phyloP scores from a whole-genome alignment of 2,888 invertebrate species.

The Allolobophora icterica region DNA sequence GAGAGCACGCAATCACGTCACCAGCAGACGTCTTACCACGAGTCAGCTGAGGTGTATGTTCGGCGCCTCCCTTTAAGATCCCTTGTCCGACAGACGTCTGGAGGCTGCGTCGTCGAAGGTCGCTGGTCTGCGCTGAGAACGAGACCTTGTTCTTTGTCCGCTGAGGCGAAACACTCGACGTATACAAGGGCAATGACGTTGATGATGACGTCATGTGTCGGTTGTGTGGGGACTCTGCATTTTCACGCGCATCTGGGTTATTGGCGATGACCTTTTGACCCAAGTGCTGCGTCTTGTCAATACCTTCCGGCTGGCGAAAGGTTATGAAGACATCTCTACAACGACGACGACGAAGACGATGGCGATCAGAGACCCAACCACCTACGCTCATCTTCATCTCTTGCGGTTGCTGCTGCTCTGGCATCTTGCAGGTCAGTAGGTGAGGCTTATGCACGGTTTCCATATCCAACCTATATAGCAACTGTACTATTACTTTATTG shows the following conservation, averaged over 20 bases:
- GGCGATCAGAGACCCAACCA: not conserved
- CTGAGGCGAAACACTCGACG: not conserved
- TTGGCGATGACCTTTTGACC: not conserved
- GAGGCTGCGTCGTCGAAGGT: not conserved
- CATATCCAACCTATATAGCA: not conserved
- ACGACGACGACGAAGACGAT: not conserved
- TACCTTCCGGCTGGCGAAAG: not conserved
- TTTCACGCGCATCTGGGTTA: not conserved
- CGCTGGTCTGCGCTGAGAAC: not conserved
- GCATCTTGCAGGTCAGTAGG: not conserved
- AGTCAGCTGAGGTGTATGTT: not conserved
- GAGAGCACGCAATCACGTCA: not conserved
- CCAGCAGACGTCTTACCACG: conserved; percentile 17
- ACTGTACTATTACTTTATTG: not conserved
- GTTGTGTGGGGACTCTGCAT: not conserved
- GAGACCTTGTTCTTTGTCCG: not conserved
- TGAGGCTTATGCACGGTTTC: not conserved
- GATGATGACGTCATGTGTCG: not conserved
- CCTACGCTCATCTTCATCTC: not conserved
- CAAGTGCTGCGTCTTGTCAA: not conserved
- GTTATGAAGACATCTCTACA: not conserved
- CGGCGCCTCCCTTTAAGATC: not conserved
- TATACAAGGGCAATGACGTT: not conserved
- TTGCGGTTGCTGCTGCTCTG: not conserved
- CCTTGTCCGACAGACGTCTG: not conserved